Evolutionary conservation across 2,797 vertebrate species (phyloP), one percentile per base, ranked within the genome.

Genomic region (Eurystomus glaucurus): DNA sequence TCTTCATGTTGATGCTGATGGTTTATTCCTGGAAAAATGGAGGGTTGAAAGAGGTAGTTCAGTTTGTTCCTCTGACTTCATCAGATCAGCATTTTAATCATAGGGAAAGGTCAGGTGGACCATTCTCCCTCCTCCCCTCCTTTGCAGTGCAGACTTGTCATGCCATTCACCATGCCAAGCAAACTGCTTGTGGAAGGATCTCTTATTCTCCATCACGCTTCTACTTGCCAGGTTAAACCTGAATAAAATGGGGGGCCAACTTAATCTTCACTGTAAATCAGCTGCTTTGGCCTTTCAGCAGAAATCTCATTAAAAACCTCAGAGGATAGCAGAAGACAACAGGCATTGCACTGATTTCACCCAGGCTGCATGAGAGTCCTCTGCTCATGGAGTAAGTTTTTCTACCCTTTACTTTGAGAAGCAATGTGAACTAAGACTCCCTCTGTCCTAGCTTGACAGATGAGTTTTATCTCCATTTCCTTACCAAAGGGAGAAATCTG

Each of bases 31-130:
- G 69, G 93, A 95, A 89, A 61, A 89, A 95, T 62, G 13, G 78
- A 80, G 52, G 28, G 39, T 71, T 4, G 26, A 87, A 85, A 91
- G 57, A 84, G 43, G 79, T 50, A 90, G 89, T 91, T 93, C 79
- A 68, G 39, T 88, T 90, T 95, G 72, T 91, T 86, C 81, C 83
- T 92, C 84, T 95, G 92, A 98, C 78, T 96, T 96, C 81, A 84
- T 33, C 72, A 76, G 88, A 61, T 74, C 58, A 93, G 55, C 39
- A 96, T 88, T 96, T 95, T 93, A 97, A 96, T 91, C 64, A 52
- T 20, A 83, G 77, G 48, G 29, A 95, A 87, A 97, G 95, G 84
- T 95, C 78, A 91, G 83, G 68, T 77, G 69, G 37, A 69, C 65
- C 48, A 72, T 92, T 85, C 75, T 86, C 66, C 84, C 83, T 93